Evolutionary conservation across 2,888 invertebrate species (phyloP).

Genomic region (Tetanocera ferruginea): DNA sequence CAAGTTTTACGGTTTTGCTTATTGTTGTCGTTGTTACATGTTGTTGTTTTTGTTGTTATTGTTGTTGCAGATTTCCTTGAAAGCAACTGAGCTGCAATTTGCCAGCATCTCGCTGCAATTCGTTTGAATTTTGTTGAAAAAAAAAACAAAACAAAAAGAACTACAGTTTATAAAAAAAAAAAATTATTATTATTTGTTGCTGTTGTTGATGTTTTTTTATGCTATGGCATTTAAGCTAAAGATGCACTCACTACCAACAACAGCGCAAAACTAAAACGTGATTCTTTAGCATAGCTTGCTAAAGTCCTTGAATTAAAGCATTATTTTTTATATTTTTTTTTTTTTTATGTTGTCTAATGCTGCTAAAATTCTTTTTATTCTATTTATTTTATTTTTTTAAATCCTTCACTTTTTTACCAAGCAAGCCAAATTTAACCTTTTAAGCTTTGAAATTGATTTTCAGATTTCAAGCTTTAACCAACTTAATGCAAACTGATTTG

Average conservation of each 20-base stretch:
- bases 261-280: too few relatives aligned
- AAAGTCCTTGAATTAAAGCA: neutral
- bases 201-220: neutral
- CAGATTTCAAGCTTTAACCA: too few relatives aligned
- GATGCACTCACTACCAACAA: neutral
- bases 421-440: neutral
- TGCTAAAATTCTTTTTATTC: conserved; percentile 20
- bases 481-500: too few relatives aligned
- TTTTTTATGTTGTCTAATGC: too few relatives aligned
- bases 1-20: conserved; percentile 20
- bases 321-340: conserved; percentile 24
- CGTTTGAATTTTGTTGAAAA: conserved; percentile 2
- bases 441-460: neutral
- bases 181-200: neutral
- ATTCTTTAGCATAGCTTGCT: too few relatives aligned
- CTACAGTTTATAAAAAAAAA: neutral
- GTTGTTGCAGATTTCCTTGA: conserved; percentile 20
- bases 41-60: conserved; percentile 6
- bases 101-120: neutral
- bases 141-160: neutral
- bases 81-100: neutral
- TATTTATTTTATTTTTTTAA: conserved; percentile 8
- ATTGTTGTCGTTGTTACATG: conserved; percentile 1
- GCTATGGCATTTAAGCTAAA: neutral
- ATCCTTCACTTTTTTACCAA: neutral